Percentiles rank a stretch among this genome's conserved stretches.
Conservation (phyloP, 2,888 invertebrate genomes). For the Parthenolecanium corni region DNA sequence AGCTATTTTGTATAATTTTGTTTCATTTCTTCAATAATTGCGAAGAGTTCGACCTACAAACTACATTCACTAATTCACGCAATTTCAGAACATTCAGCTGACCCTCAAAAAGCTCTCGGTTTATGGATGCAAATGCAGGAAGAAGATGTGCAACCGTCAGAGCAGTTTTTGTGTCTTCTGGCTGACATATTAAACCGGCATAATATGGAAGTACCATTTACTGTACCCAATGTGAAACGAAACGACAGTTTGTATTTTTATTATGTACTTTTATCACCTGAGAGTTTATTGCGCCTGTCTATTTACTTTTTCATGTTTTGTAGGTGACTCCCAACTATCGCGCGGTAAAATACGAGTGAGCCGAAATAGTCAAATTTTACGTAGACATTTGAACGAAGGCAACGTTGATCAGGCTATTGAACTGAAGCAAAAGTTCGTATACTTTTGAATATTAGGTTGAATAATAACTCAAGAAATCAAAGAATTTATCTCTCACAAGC, state of each 20-base stretch:
- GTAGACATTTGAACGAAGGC: constrained; percentile 40
- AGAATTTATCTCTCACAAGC: no score
- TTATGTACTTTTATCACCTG: neutral
- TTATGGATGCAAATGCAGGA: constrained; percentile 78
- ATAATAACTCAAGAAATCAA: neutral
- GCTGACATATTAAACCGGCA: constrained; percentile 54
- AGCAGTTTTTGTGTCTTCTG: constrained; percentile 53
- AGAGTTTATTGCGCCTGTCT: neutral
- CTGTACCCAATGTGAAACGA: constrained; percentile 42
- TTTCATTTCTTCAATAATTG: no score
- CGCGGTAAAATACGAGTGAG: neutral
- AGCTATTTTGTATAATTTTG: no score
- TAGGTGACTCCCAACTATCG: neutral
- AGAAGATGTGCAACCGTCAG: constrained; percentile 59
- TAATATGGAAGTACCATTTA: constrained; percentile 58
- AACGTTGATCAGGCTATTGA: constrained; percentile 43
- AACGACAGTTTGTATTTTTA: neutral
- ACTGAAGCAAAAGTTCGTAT: constrained; percentile 37
- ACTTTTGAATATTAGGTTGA: constrained; percentile 1
- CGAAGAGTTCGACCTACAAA: no score
- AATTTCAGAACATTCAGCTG: constrained; percentile 49
- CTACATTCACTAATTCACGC: no score
- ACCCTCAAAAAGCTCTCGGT: constrained; percentile 61
- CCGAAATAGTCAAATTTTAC: constrained; percentile 35
- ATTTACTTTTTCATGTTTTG: constrained; percentile 1